Conservation (phyloP, 2,113 vertebrate species). For the Vimba vimba region DNA sequence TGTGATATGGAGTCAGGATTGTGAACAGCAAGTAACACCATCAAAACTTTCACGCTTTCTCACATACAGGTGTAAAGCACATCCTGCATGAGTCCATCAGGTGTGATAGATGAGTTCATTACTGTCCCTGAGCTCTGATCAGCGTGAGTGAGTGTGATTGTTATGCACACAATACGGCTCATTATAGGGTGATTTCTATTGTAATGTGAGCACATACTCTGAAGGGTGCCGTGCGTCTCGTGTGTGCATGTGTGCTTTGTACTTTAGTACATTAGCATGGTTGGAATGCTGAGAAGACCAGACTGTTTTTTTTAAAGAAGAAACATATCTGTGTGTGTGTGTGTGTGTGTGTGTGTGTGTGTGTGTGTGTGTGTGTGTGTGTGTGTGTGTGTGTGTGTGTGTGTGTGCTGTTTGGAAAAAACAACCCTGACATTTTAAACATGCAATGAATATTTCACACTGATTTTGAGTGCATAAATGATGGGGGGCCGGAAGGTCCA, state of each 20-base stretch:
- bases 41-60: neutral
- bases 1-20: neutral
- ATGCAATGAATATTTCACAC: neutral
- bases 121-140: neutral
- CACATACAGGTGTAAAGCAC: neutral
- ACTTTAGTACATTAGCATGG: neutral
- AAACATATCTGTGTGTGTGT: neutral
- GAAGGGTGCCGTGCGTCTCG: neutral
- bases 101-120: neutral
- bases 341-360: too few species aligned
- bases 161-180: neutral
- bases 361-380: too few species aligned
- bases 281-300: neutral
- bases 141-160: neutral
- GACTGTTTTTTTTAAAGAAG: neutral
- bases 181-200: neutral
- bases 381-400: too few species aligned
- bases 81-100: neutral
- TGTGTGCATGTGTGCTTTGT: neutral
- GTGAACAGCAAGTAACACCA: neutral
- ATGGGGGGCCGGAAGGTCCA: too few species aligned
- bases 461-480: neutral
- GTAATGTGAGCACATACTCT: neutral
- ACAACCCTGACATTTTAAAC: neutral
- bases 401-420: too few species aligned